These are phyloP conservation scores for Prionace glauca DNA, from an alignment of 2,797 vertebrate species.

Conservation along the genomic window DNA sequence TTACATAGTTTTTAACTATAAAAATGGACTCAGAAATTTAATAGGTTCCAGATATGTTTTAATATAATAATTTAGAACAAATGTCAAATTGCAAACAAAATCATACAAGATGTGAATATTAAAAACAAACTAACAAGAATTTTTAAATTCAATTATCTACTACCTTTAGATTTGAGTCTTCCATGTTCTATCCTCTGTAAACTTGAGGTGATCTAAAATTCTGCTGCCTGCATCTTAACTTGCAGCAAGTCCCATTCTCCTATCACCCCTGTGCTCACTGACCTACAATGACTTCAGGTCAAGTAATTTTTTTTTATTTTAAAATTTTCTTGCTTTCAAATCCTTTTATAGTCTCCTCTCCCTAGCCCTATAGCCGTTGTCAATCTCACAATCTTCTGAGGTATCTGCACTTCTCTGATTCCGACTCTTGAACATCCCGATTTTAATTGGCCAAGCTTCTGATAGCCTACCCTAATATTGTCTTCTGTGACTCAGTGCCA, in stretches of 20 bases:
- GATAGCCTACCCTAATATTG: too few species aligned
- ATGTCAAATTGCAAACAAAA: neutral
- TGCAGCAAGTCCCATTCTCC: neutral
- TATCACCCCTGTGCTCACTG: neutral
- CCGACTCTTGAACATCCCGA: too few species aligned
- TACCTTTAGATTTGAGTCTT: neutral
- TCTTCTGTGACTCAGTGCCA: too few species aligned
- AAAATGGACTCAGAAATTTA: neutral
- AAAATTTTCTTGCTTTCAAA: neutral
- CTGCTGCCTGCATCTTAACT: neutral
- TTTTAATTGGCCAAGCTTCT: too few species aligned
- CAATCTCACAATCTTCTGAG: too few species aligned
- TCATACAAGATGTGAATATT: neutral
- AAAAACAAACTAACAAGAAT: neutral
- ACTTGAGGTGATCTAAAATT: neutral
- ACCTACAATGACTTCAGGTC: neutral
- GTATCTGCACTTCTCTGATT: too few species aligned
- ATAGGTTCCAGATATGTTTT: neutral
- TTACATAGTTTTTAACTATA: neutral
- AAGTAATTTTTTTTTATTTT: neutral
- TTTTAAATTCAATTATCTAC: neutral
- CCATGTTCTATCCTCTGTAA: neutral
- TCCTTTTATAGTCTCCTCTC: too few species aligned
- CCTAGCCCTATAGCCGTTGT: too few species aligned
- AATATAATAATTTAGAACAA: neutral